Evolutionary conservation across 2,113 vertebrate species (phyloP), one percentile per base, ranked within the genome.

Genomic region (Pelmatolapia mariae): DNA sequence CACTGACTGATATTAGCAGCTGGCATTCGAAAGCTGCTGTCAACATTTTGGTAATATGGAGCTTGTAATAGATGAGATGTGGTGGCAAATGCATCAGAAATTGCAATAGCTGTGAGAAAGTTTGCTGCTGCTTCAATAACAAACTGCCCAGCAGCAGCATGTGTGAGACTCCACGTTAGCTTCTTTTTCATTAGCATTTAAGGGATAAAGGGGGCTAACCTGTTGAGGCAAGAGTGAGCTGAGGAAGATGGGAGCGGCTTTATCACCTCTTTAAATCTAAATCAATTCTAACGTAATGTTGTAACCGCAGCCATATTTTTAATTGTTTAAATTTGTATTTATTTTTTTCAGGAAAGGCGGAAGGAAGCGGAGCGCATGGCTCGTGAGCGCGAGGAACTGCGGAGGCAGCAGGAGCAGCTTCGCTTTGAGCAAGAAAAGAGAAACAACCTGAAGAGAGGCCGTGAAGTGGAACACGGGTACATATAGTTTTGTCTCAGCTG

Each of bases 371-470:
- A 99, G 73, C 97, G 98, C 12, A 97, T 99, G 85, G 98, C 97
- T 4, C 97, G 98, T 1, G 98, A 99, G 86, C 96, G 99, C 7
- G 99, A 99, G 89, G 98, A 99, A 10, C 96, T 99, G 3, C 95
- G 98, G 38, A 95, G 99, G 19, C 98, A 99, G 38, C 99, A 99
- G 89, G 98, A 99, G 86, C 98, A 99, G 52, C 97, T 99, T n/a
- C 98, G 98, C 1, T 99, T 97, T 2, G 99, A 99, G 59, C 99
- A 99, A 90, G 98, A 99, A 47, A 99, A 99, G 92, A 97, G 98
- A 86, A 99, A 98, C 91, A 97, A 97, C 85, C 91, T 99, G 45
- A 99, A 99, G 94, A 97, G 98, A 26, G 97, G 98, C 4, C 97
- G 98, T 7, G 99, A 99, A 52, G 97, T 98, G 52, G 98, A 99